Evolutionary conservation across 2,888 invertebrate genomes (phyloP).

Genomic region (Osedax frankpressi): DNA sequence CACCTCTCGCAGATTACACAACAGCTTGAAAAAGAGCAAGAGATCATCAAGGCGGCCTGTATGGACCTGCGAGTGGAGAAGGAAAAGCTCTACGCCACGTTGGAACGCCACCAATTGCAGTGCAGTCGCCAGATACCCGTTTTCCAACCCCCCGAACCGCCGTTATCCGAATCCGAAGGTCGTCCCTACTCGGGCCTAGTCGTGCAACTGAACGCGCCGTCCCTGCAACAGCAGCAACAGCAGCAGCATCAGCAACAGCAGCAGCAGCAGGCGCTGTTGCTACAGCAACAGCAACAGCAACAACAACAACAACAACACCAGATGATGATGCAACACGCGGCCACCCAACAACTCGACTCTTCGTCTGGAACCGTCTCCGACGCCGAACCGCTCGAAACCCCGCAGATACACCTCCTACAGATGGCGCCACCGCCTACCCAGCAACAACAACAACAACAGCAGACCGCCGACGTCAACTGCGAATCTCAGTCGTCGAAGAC

Average conservation of each 20-base stretch:
- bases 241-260: neutral
- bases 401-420: neutral
- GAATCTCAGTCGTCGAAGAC: neutral
- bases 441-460: neutral
- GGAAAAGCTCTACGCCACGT: neutral
- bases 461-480: neutral
- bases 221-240: neutral
- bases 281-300: neutral
- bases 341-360: no score
- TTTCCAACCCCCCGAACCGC: neutral
- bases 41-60: neutral
- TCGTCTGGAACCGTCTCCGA: no score
- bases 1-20: neutral
- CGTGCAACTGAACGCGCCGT: neutral
- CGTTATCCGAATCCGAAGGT: neutral
- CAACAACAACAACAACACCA: neutral
- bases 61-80: neutral
- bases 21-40: neutral
- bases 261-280: neutral
- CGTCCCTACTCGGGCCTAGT: neutral
- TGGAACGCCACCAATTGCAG: neutral
- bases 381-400: neutral
- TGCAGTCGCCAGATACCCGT: neutral
- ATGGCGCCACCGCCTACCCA: neutral
- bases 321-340: no score